These are phyloP conservation scores for Stenurella melanura DNA, from an alignment of 2,888 invertebrate species.

Conservation along the genomic window DNA sequence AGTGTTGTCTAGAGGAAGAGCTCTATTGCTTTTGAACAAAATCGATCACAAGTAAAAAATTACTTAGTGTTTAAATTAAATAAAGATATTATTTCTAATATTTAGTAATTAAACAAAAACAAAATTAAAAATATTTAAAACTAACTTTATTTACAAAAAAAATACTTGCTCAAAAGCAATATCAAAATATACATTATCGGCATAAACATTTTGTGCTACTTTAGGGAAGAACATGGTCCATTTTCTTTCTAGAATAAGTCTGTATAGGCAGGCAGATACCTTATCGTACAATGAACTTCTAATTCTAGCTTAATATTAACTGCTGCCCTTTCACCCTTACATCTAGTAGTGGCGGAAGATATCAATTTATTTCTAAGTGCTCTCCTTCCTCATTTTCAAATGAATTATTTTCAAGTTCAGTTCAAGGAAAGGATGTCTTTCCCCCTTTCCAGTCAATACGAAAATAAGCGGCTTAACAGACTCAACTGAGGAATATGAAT, in stretches of 20 bases:
- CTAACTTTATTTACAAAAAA: no score
- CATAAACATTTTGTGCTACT: no score
- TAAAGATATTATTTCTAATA: no score
- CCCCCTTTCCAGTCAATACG: not conserved
- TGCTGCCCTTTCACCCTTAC: not conserved
- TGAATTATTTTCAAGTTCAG: not conserved
- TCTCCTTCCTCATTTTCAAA: constrained; percentile 1
- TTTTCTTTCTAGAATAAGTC: not conserved
- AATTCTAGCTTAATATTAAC: not conserved
- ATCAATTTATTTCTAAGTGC: not conserved
- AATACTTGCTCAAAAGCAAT: no score
- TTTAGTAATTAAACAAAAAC: no score
- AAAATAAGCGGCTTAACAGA: constrained; percentile 9
- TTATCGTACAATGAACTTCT: not conserved
- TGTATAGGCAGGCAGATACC: not conserved
- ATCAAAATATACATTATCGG: no score
- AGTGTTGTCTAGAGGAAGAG: no score
- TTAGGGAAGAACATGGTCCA: not conserved
- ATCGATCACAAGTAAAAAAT: no score
- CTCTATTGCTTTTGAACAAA: no score
- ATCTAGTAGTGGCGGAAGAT: not conserved
- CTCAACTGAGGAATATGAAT: constrained; percentile 7
- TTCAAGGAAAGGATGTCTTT: not conserved
- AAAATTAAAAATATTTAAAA: no score
- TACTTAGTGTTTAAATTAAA: no score